Base-by-base conservation (phyloP, 2,113 vertebrate species). In the Gavia stellata region DNA sequence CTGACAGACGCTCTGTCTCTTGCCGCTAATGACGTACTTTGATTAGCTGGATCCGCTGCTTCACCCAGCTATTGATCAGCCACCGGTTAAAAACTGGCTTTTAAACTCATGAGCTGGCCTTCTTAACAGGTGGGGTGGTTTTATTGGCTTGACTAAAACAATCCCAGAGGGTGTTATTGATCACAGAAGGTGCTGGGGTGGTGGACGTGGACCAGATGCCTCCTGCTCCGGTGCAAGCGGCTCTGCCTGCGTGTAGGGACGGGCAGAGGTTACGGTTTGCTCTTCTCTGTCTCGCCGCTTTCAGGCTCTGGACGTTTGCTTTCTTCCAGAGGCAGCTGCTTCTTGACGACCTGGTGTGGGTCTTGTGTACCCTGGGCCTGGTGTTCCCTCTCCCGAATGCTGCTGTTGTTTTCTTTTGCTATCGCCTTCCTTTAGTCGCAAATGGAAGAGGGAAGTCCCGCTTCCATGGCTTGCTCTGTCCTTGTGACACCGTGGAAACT, bases 311-410 rank as follows among this genome's bases (percentile, higher is more conserved):
- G 38, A 45, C 18, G 23, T 50, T 87, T 55, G 28, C 19, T 61
- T 52, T 34, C 34, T 68, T 7, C 40, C n/a, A 31, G 44, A 34
- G 52, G 66, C 47, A 67, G 62, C 59, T 66, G 62, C 33, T 65
- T 16, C 29, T 10, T 29, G 62, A 47, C 80, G 74, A 19, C 3
- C 2, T 8, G 23, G 8, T 34, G 71, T 5, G 23, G 50, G 4
- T 36, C 19, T 31, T 14, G 33, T 8, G 28, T 2, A 0, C 56
- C 0, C 0, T 7, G 40, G 36, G 47, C 33, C 42, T 42, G 10
- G 9, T n/a, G 42, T 55, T 38, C 28, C 9, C 23, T 58, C 53
- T 82, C 72, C 38, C 10, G 17, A 45, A 12, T 2, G 10, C 38
- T 11, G 21, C 17, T 4, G 28, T 17, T 7, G 0, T n/a, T 73